These are phyloP conservation scores for Bostrychus sinensis DNA, from an alignment of 2,113 vertebrate genomes.

Conservation along the genomic window DNA sequence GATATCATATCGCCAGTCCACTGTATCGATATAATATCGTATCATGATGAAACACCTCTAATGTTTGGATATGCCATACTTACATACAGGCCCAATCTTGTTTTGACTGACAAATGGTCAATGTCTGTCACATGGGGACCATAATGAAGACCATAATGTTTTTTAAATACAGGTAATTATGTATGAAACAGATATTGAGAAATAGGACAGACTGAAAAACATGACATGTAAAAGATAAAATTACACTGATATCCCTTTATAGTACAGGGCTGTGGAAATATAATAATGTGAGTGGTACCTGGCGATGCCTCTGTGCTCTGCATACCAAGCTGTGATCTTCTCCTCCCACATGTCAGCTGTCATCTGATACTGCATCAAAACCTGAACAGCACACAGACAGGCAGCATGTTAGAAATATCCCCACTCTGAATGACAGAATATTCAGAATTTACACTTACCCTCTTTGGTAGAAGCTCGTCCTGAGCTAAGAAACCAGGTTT, in stretches of 20 bases:
- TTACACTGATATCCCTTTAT: background rate
- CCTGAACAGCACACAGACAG: conserved; percentile 67
- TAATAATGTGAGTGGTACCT: conserved; percentile 77
- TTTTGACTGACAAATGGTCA: too few species aligned
- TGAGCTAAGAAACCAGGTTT: conserved; percentile 89
- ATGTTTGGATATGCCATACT: too few species aligned
- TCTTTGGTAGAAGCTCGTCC: conserved; percentile 89
- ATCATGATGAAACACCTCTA: too few species aligned
- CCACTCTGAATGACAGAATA: background rate
- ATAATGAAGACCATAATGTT: background rate
- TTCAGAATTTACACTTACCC: conserved; percentile 79
- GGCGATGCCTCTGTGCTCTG: conserved; percentile 90
- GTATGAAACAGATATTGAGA: background rate
- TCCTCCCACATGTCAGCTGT: conserved; percentile 96
- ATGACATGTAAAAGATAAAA: too few species aligned
- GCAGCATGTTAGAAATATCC: background rate
- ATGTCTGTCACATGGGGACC: background rate
- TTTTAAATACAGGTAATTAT: background rate
- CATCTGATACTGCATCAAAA: conserved; percentile 94
- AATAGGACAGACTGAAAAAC: too few species aligned
- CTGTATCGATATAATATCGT: too few species aligned
- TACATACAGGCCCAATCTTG: too few species aligned
- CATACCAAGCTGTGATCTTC: conserved; percentile 94
- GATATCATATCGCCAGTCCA: too few species aligned
- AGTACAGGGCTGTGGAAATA: background rate